These are phyloP conservation scores for Eupithecia pulchellata DNA, from an alignment of 2,888 invertebrate species.

Conservation along the genomic window DNA sequence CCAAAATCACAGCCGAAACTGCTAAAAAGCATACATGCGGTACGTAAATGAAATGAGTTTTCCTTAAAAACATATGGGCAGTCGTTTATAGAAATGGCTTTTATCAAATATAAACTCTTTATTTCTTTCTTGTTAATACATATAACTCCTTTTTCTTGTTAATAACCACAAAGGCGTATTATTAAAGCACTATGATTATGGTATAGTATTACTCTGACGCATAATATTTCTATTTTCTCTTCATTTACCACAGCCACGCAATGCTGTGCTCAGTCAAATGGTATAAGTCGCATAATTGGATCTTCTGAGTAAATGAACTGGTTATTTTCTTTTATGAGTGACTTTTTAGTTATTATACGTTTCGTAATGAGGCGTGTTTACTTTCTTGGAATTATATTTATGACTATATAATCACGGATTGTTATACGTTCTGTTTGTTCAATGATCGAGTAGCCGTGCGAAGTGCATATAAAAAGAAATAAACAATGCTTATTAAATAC, in stretches of 20 bases:
- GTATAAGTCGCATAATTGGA: constrained; percentile 29
- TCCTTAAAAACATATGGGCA: too few species aligned
- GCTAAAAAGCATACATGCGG: too few species aligned
- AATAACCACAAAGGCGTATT: background rate
- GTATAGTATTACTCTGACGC: constrained; percentile 10
- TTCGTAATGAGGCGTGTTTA: background rate
- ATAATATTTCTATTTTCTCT: constrained; percentile 32
- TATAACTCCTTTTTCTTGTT: background rate
- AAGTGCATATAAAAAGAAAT: background rate
- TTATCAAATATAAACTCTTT: too few species aligned
- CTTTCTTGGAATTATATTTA: constrained; percentile 3
- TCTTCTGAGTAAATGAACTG: constrained; percentile 20
- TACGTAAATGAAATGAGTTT: too few species aligned
- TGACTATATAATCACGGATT: background rate
- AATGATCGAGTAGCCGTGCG: constrained; percentile 1
- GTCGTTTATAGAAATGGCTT: too few species aligned
- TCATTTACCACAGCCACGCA: constrained; percentile 34
- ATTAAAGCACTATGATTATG: constrained; percentile 3
- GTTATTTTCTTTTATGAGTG: constrained; percentile 9
- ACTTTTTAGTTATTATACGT: background rate
- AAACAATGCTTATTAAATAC: background rate
- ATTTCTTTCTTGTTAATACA: too few species aligned
- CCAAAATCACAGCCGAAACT: too few species aligned
- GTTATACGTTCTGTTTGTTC: background rate
- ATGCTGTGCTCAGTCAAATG: constrained; percentile 37